A percentile compares a stretch with the other conserved stretches of the same genome.
phyloP scores from a whole-genome alignment of 1,140 invertebrate genomes.

The Heliothis subflexa region DNA sequence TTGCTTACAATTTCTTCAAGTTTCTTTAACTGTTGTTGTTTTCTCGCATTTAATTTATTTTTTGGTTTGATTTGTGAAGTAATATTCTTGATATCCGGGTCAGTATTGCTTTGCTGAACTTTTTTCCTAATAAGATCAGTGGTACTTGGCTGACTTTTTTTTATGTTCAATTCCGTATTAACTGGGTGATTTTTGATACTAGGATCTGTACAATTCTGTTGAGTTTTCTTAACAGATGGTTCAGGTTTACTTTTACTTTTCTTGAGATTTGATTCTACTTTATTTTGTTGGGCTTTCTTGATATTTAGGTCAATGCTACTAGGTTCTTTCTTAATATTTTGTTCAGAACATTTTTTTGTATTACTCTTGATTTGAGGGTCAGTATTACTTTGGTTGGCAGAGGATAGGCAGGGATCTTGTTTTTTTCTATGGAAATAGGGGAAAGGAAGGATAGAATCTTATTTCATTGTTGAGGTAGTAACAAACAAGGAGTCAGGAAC shows the following conservation, averaged over 20 bases:
- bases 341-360: conserved; percentile 15
- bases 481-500: conserved; percentile 85
- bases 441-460: conserved; percentile 76
- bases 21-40: conserved; percentile 73
- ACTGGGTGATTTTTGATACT: conserved; percentile 4
- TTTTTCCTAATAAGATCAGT: not conserved
- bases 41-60: conserved; percentile 67
- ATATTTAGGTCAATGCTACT: not conserved
- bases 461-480: conserved; percentile 48
- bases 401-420: conserved; percentile 62
- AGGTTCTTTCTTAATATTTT: conserved; percentile 9
- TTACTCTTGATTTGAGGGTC: conserved; percentile 33
- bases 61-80: conserved; percentile 59
- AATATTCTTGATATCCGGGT: conserved; percentile 63
- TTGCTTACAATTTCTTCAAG: conserved; percentile 74
- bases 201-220: conserved; percentile 47
- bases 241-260: conserved; percentile 63
- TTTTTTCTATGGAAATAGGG: conserved; percentile 73
- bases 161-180: not conserved
- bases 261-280: conserved; percentile 7
- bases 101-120: conserved; percentile 64
- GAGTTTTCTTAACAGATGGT: not conserved
- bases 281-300: not conserved
- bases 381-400: conserved; percentile 50
- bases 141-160: not conserved